Percentiles rank a stretch among this genome's conserved stretches.
phyloP scores from a whole-genome alignment of 1,140 invertebrate genomes.

The Camponotus vicinus region DNA sequence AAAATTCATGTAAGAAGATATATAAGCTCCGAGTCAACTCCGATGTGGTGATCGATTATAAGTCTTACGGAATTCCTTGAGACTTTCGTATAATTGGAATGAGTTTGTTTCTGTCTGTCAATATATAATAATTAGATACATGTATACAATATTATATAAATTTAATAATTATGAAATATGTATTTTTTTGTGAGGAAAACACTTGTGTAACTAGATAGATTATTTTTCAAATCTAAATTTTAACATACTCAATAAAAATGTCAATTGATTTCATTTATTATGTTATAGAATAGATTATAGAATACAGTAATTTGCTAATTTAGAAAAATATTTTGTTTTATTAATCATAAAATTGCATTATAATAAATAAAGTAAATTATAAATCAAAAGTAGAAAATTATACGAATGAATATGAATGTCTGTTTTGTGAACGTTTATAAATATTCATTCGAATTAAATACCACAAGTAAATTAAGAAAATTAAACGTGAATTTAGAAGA shows the following conservation, averaged over 20 bases:
- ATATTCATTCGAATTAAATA: constrained; percentile 27
- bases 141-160: not conserved
- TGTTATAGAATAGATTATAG: not conserved
- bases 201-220: not conserved
- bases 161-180: not conserved
- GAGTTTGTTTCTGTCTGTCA: constrained; percentile 6
- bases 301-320: not conserved
- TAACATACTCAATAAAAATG: not conserved
- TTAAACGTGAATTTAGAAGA: constrained; percentile 9
- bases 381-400: not conserved
- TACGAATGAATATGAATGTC: not conserved
- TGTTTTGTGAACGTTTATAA: not conserved
- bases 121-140: constrained; percentile 5
- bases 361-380: not conserved
- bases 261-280: constrained; percentile 1
- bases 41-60: constrained; percentile 17
- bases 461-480: constrained; percentile 2
- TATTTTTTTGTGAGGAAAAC: not conserved
- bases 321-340: not conserved
- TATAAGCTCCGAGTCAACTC: constrained; percentile 12
- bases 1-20: constrained; percentile 39
- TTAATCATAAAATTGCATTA: not conserved
- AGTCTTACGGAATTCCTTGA: not conserved
- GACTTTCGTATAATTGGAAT: constrained; percentile 27
- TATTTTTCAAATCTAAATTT: not conserved